A percentile compares a stretch with the other conserved stretches of the same genome.
Evolutionary conservation across 2,113 vertebrate species (phyloP).

Genomic region (Leucoraja erinaceus): DNA sequence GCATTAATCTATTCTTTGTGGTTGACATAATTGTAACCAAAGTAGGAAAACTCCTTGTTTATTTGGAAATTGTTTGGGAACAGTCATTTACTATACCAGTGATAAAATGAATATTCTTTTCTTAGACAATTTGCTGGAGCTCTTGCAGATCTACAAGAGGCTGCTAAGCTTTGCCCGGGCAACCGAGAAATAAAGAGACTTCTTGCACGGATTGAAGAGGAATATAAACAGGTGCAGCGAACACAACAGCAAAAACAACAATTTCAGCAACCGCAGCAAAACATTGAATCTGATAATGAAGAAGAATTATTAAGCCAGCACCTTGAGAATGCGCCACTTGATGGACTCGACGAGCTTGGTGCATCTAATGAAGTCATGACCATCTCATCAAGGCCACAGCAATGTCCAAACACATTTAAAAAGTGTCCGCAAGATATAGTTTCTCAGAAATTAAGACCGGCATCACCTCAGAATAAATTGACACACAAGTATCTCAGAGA

Average conservation of each 20-base stretch:
- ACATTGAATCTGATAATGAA: conserved; percentile 71
- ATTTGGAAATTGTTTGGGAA: background rate
- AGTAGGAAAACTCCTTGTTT: background rate
- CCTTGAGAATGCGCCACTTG: conserved; percentile 45
- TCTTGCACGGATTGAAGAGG: conserved; percentile 83
- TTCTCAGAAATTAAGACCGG: conserved; percentile 54
- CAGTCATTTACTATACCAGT: background rate
- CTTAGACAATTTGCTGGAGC: conserved; percentile 83
- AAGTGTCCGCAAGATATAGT: conserved; percentile 62
- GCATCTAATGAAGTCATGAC: conserved; percentile 46
- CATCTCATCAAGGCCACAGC: conserved; percentile 53
- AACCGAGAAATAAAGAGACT: conserved; percentile 86
- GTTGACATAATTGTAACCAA: background rate
- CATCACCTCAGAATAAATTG: conserved; percentile 61
- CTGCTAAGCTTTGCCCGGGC: conserved; percentile 79
- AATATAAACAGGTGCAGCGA: conserved; percentile 83
- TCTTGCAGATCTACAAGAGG: conserved; percentile 80
- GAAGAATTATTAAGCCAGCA: conserved; percentile 53
- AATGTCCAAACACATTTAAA: conserved; percentile 50
- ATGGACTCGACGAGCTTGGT: conserved; percentile 57
- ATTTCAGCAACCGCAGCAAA: conserved; percentile 49
- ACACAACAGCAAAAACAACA: conserved; percentile 67
- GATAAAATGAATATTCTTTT: conserved; percentile 12
- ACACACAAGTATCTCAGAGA: conserved; percentile 60
- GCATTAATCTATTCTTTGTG: background rate